Evolutionary conservation across 2,888 invertebrate genomes (phyloP).

Genomic region (Lysandra coridon): DNA sequence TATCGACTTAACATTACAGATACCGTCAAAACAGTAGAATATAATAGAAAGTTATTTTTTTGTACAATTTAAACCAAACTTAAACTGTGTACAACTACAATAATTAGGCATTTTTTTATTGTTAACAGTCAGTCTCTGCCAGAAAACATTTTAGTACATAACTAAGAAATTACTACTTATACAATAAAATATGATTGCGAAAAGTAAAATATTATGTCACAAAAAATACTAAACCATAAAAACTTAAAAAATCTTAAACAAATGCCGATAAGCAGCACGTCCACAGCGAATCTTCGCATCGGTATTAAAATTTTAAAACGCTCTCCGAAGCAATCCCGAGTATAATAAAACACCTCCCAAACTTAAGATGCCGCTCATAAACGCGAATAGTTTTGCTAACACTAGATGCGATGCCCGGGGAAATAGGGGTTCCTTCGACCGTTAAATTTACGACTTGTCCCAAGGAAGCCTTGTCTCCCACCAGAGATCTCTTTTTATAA

Average conservation of each 20-base stretch:
- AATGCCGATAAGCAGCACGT: background rate
- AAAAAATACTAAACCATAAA: background rate
- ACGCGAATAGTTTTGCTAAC: constrained; percentile 63
- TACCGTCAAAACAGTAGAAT: too few relatives aligned
- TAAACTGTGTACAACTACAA: too few relatives aligned
- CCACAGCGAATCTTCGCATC: background rate
- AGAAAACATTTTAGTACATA: too few relatives aligned
- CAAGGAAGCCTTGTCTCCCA: constrained; percentile 68
- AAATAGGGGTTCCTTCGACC: constrained; percentile 75
- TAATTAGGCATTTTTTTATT: too few relatives aligned
- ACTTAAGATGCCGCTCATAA: constrained; percentile 65
- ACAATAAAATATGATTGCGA: too few relatives aligned
- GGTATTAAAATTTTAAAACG: background rate
- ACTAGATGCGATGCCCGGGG: constrained; percentile 68
- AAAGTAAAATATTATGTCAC: too few relatives aligned
- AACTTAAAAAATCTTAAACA: background rate
- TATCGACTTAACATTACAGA: too few relatives aligned
- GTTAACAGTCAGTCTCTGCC: too few relatives aligned
- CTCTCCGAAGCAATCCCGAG: background rate
- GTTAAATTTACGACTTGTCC: constrained; percentile 79
- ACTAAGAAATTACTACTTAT: too few relatives aligned
- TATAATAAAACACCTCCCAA: constrained; percentile 41
- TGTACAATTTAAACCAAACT: too few relatives aligned
- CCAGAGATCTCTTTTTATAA: constrained; percentile 74
- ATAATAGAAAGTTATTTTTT: too few relatives aligned